Conservation (phyloP, 2,113 vertebrate species). For the Tenrec ecaudatus region DNA sequence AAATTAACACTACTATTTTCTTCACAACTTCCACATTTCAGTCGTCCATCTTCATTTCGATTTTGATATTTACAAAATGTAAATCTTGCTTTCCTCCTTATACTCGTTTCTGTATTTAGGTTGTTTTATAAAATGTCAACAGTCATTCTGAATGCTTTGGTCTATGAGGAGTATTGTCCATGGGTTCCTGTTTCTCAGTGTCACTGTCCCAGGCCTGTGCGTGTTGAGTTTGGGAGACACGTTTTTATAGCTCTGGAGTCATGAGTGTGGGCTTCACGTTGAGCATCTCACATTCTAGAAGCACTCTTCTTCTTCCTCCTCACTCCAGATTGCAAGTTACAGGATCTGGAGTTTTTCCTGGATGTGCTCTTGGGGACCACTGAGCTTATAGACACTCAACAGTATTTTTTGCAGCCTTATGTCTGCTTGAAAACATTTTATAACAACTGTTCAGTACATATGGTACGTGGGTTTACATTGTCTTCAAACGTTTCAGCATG, state of each 20-base stretch:
- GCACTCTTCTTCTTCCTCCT: slow-evolving; percentile 6
- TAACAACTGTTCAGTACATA: neutral
- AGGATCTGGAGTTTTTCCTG: neutral
- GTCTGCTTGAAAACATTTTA: neutral
- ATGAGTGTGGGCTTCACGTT: neutral
- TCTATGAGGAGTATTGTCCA: neutral
- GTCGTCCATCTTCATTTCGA: neutral
- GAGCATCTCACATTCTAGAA: neutral
- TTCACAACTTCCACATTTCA: neutral
- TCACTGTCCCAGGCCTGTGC: neutral
- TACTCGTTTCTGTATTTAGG: neutral
- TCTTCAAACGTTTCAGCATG: neutral
- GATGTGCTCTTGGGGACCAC: neutral
- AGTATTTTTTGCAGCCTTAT: neutral
- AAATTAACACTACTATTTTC: neutral
- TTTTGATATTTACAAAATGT: slow-evolving; percentile 5
- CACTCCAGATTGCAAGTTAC: neutral
- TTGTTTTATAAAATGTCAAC: neutral
- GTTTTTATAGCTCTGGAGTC: neutral
- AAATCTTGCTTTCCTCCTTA: neutral
- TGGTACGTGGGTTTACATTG: neutral
- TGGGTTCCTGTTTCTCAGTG: neutral
- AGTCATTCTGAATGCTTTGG: neutral
- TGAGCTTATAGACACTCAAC: neutral
- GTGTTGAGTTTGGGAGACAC: neutral